A percentile compares a stretch with the other conserved stretches of the same genome.
These are phyloP conservation scores for Herminia tarsipennalis DNA, from an alignment of 2,888 invertebrate species.

Conservation along the genomic window DNA sequence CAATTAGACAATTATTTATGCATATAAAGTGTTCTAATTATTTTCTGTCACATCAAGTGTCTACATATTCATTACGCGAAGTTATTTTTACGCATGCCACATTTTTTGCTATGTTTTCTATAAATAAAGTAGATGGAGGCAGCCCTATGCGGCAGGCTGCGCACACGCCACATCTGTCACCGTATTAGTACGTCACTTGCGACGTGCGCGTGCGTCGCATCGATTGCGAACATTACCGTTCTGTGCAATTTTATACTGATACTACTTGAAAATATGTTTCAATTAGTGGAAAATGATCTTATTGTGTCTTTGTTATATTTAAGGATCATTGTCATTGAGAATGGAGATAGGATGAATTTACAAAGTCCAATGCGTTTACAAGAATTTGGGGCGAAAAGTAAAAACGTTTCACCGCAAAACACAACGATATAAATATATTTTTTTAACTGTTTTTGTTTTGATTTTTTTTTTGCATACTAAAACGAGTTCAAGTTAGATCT, in stretches of 20 bases:
- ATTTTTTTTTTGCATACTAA: constrained; percentile 16
- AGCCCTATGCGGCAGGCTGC: constrained; percentile 53
- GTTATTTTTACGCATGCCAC: constrained; percentile 7
- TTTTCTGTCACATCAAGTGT: constrained; percentile 8
- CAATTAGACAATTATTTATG: too few species aligned
- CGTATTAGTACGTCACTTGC: constrained; percentile 55
- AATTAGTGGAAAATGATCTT: too few species aligned
- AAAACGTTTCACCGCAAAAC: too few species aligned
- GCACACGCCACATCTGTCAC: constrained; percentile 69
- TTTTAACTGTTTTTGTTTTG: too few species aligned
- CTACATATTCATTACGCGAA: constrained; percentile 1
- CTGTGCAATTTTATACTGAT: constrained; percentile 21
- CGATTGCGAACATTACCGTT: constrained; percentile 16
- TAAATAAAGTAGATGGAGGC: constrained; percentile 16
- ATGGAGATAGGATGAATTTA: too few species aligned
- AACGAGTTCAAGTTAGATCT: constrained; percentile 39
- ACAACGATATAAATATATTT: too few species aligned
- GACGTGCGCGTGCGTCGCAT: constrained; percentile 32
- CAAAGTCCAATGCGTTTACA: too few species aligned
- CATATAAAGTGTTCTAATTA: too few species aligned
- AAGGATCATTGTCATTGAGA: too few species aligned
- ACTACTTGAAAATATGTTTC: too few species aligned
- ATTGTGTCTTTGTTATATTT: too few species aligned
- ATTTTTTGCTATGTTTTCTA: constrained; percentile 12
- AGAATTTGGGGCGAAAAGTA: too few species aligned